A percentile compares a stretch with the other conserved stretches of the same genome.
phyloP scores from a whole-genome alignment of 2,797 vertebrate genomes.

The Falco cherrug region DNA sequence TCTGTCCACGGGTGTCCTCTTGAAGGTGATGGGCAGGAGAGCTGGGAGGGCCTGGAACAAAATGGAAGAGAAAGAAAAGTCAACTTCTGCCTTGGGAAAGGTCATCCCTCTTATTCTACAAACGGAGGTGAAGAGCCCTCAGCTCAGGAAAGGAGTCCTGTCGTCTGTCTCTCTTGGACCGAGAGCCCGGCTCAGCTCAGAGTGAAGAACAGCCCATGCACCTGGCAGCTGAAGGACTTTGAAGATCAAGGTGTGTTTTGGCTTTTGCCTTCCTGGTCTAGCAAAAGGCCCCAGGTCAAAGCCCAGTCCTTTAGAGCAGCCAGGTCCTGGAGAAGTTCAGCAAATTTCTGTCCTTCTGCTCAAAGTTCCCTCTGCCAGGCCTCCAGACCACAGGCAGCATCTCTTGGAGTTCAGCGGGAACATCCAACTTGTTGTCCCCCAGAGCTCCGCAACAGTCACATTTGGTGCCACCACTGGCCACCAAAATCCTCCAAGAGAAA shows the following conservation, averaged over 20 bases:
- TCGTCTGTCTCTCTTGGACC: background rate
- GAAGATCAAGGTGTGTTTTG: background rate
- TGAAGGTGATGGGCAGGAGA: background rate
- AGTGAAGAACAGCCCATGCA: background rate
- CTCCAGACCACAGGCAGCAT: rapidly evolving
- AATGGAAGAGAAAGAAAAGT: background rate
- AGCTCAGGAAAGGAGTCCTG: background rate
- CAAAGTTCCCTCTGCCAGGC: background rate
- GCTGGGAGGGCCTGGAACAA: background rate
- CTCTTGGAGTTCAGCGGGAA: background rate
- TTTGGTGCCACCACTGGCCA: background rate
- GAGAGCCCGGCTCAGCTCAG: background rate
- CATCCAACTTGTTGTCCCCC: background rate
- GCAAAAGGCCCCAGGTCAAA: background rate
- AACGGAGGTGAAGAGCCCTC: background rate
- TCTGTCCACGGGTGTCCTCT: rapidly evolving
- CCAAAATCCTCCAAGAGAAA: background rate
- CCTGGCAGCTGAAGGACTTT: background rate
- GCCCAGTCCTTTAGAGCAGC: background rate
- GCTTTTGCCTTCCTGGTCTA: background rate
- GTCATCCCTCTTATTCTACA: background rate
- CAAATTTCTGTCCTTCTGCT: background rate
- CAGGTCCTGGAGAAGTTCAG: background rate
- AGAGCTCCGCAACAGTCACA: background rate
- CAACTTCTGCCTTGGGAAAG: background rate